Base-by-base conservation (phyloP, 53 echinoderm and acorn worm species). In the Hippasteria phrygiana region DNA sequence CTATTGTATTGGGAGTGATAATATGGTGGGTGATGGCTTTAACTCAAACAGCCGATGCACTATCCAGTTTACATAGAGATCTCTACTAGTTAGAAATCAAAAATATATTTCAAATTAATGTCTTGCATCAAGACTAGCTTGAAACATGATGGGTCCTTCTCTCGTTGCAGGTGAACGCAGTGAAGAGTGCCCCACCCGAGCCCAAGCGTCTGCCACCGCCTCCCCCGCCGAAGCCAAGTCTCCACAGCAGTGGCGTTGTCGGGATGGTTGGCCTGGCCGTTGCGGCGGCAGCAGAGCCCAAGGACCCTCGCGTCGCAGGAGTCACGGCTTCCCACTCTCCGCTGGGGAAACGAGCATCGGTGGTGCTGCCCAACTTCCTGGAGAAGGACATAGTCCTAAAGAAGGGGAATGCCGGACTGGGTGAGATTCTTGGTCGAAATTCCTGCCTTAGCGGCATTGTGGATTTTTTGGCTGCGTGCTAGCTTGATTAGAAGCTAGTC, bases 361-460 rank as follows among this genome's bases (percentile, higher is more conserved):
- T 94, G 39, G 59, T 92, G 17, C 80, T 97, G 16, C 97, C 97
- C 0, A 50, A 41, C 34, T 53, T 33, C 7, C 81, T 97, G 91
- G 97, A 97, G 87, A 91, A 89, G 22, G 88, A 89, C 29, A 90
- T 97, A 22, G 90, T 90, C 69, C 54, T 97, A 87, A 95, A 94
- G 77, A 95, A 91, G 43, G 92, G 90, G 4, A 97, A 93, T 48
- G 90, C 97, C 31, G 95, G 95, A 20, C 38, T 97, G 80, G 97
- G 97, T 97, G 74, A 92, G 91, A 4, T 37, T 38, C 53, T 11
- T 9, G 24, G 6, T 32, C 20, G 32, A 55, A 76, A 35, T 17
- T 12, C 0, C 51, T 14, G 14, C 16, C 9, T 14, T 2, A 51
- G 51, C 18, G 51, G 51, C 0, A 51, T 8, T 51, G 12, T 4